Evolutionary conservation across 2,113 vertebrate genomes (phyloP), one percentile per base, ranked within the genome.

Genomic region (Echinops telfairi): DNA sequence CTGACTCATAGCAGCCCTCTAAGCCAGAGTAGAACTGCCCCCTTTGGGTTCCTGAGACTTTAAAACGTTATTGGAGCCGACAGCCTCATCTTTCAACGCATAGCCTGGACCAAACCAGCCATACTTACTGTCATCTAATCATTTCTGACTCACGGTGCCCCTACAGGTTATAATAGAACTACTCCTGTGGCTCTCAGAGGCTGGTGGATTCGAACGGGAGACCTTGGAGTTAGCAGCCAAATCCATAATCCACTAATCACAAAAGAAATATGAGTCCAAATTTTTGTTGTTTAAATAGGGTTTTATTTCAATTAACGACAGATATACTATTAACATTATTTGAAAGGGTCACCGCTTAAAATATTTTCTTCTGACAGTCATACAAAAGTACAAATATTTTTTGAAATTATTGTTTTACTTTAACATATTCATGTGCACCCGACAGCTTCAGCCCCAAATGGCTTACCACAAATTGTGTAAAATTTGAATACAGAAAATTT

Each of bases 401-500:
- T 68, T 23, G 22, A 92, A 94, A 16, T 85, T 88, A 82, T 12
- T 36, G 19, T 89, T 94, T 85, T 68, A 10, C 23, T 60, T 71
- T 33, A 33, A 71, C 68, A 53, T 86, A 88, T 92, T 82, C 47
- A 40, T 43, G 83, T 82, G 71, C 15, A 94, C 66, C 25, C 76
- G 33, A 31, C 0, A 64, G 29, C 43, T 92, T 96, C 81, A 76
- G 78, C 9, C 20, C 76, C 29, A 78, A 92, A 86, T 79, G 66
- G 23, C 27, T 92, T 93, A 31, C 53, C 53, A 40, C 23, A n/a
- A 86, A 66, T 53, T 16, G 9, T 76, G 27, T 86, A 86, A 95
- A 82, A 62, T 89, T 25, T 58, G 29, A 90, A 85, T 73, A 71
- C 38, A 82, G 84, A 82, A 66, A 91, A 79, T 62, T 38, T 87